Evolutionary conservation across 35 echinoderm and acorn worm species (phyloP).

Genomic region (Apostichopus parvimensis): DNA sequence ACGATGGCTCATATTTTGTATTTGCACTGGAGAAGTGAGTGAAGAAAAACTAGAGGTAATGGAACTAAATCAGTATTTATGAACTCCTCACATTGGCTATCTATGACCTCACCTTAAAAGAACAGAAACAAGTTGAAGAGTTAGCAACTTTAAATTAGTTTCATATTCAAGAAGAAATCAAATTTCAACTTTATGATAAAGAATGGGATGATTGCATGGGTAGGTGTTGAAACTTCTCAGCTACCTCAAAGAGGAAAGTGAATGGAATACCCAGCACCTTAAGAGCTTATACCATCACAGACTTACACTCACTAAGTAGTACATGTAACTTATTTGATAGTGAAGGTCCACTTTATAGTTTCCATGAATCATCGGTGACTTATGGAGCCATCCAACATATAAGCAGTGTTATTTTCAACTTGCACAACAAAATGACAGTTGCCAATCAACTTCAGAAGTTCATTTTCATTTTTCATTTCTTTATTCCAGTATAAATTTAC

Average conservation of each 20-base stretch:
- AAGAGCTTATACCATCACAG: not conserved
- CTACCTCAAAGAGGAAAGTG: constrained; percentile 21
- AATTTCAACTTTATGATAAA: not conserved
- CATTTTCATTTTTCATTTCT: too few relatives aligned
- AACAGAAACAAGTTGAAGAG: not conserved
- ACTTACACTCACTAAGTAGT: constrained; percentile 9
- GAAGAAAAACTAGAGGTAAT: too few relatives aligned
- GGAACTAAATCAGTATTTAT: too few relatives aligned
- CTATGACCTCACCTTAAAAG: too few relatives aligned
- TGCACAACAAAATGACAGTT: too few relatives aligned
- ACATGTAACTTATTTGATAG: constrained; percentile 2
- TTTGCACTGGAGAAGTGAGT: too few relatives aligned
- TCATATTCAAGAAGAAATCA: constrained; percentile 18
- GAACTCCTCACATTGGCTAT: too few relatives aligned
- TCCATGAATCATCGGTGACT: not conserved
- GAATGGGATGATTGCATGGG: constrained; percentile 17
- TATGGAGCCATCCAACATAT: too few relatives aligned
- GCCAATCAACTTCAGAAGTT: too few relatives aligned
- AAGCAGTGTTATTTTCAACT: too few relatives aligned
- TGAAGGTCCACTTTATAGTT: not conserved
- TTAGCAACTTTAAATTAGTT: constrained; percentile 16
- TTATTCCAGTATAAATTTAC: too few relatives aligned
- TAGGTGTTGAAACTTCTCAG: not conserved
- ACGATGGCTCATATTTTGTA: too few relatives aligned
- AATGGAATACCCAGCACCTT: not conserved